These are phyloP conservation scores for Abrostola triplasia DNA, from an alignment of 2,888 invertebrate genomes.

Conservation along the genomic window DNA sequence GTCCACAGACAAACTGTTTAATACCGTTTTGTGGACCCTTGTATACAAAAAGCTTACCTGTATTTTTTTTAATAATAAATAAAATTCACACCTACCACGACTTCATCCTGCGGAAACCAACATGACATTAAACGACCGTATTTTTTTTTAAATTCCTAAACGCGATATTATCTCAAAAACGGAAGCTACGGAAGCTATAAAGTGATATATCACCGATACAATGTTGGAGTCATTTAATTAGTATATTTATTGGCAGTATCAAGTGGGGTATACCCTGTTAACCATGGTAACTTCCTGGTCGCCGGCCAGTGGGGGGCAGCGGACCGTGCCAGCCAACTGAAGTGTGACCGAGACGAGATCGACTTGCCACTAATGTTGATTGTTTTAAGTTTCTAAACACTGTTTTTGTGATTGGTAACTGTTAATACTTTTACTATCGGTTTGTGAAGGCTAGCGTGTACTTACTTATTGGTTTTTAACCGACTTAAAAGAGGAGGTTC, in stretches of 20 bases:
- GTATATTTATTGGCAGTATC: conserved; percentile 35
- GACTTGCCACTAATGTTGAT: conserved; percentile 46
- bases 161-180: no score
- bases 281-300: conserved; percentile 52
- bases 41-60: no score
- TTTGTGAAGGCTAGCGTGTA: conserved; percentile 26
- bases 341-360: conserved; percentile 36
- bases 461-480: not conserved
- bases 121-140: no score
- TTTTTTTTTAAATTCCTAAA: no score
- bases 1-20: no score
- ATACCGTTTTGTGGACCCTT: no score
- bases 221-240: conserved; percentile 32
- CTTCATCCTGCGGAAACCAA: no score
- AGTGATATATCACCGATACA: conserved; percentile 32
- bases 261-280: conserved; percentile 55
- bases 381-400: conserved; percentile 53
- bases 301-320: conserved; percentile 54
- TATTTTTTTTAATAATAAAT: no score
- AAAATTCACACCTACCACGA: no score
- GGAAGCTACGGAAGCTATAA: conserved; percentile 21
- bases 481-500: not conserved
- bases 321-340: conserved; percentile 50
- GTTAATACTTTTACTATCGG: conserved; percentile 43
- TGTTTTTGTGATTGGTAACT: conserved; percentile 42